Base-by-base conservation (phyloP, 2,888 invertebrate species). In the Tachina lurida region DNA sequence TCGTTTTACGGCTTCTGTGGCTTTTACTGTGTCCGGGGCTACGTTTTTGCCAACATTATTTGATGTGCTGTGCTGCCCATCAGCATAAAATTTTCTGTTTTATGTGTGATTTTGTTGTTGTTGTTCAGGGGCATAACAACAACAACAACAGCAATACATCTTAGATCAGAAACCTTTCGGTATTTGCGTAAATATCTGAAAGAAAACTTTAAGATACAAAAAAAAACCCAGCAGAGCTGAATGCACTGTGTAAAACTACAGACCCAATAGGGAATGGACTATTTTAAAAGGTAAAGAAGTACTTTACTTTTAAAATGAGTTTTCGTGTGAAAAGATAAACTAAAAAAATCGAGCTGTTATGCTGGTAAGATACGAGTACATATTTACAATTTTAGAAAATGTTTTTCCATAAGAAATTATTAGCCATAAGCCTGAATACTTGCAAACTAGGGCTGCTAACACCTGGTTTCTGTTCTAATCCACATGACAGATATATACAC, bases 121-220 rank as follows among this genome's bases (percentile, higher is more conserved):
- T 62, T 54, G 47, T 41, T 65, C 12, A 19, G 52, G 7, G 31
- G 31, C 31, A 31, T 7, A 31, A 67, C 47, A 52, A 67, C 52
- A 58, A 31, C 31, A 31, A 67, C 47, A 52, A 67, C 52, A 58
- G 77, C 77, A 60, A 77, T 83, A 83, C 84, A 87, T 86, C 87
- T 84, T 80, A 84, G 87, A 88, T 85, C 86, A 84, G 79, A 87
- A 88, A 87, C 87, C 88, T 88, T 84, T 87, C 83, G 82, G 86
- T 86, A 78, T 79, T 86, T 79, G 80, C 84, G 73, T 78, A 78
- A 81, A 84, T 70, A 43, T 77, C 43, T 52, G 75, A 68, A 77
- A 70, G 47, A 15, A 39, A 31, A 65, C n/a, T n/a, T n/a, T n/a
- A n/a, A n/a, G n/a, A n/a, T n/a, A n/a, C n/a, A n/a, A 60, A 74